These are phyloP conservation scores for Accipiter virgatus DNA, from an alignment of 2,113 vertebrate genomes.

Conservation along the genomic window DNA sequence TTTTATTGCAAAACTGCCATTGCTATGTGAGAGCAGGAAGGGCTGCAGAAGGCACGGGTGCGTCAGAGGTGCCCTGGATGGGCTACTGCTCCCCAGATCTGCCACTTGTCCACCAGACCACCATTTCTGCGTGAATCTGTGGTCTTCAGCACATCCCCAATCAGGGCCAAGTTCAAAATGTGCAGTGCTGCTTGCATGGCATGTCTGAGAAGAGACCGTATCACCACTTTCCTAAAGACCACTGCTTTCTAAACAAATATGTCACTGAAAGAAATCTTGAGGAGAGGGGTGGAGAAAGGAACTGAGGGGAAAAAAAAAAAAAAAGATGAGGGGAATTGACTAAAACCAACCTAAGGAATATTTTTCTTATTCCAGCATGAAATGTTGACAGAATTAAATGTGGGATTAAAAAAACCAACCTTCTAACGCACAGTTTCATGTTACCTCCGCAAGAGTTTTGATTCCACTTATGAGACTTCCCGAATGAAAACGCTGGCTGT, in stretches of 20 bases:
- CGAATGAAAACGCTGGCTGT: constrained; percentile 43
- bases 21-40: not conserved
- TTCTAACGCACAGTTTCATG: constrained; percentile 52
- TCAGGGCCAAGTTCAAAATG: not conserved
- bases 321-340: not conserved
- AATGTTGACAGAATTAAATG: constrained; percentile 70
- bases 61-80: not conserved
- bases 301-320: not conserved
- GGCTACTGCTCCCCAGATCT: not conserved
- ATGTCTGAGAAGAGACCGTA: fast-evolving
- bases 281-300: constrained; percentile 1
- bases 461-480: constrained; percentile 68
- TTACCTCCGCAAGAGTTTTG: constrained; percentile 67
- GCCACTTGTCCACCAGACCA: not conserved
- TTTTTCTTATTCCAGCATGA: constrained; percentile 64
- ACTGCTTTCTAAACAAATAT: not conserved
- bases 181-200: not conserved
- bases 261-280: not conserved
- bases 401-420: constrained; percentile 59
- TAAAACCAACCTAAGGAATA: constrained; percentile 47
- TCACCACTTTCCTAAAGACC: not conserved
- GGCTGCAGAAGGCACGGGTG: not conserved
- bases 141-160: not conserved
- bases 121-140: not conserved
- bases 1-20: not conserved